Evolutionary conservation across 2,888 invertebrate species (phyloP), one percentile per base, ranked within the genome.

Genomic region (Steinernema carpocapsae): DNA sequence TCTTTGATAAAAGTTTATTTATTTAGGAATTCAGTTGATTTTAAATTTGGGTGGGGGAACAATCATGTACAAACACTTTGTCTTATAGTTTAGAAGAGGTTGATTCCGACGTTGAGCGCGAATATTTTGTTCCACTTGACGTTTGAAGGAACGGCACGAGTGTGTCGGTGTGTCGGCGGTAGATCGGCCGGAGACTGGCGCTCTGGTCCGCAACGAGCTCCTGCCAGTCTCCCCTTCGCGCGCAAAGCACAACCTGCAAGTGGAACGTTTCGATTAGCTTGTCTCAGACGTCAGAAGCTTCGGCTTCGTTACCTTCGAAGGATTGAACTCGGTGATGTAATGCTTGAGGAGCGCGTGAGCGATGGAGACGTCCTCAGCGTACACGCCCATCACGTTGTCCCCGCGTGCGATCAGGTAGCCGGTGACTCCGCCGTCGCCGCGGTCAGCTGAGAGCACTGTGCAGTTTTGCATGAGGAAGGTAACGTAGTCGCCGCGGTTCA

Each of bases 101-200:
- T 84, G 75, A 83, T 78, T 71, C 82, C 82, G 45, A 79, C 79
- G 75, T 82, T 82, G 51, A 82, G 71, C 24, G 78, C 78, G 75
- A 76, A 83, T 17, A 85, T 83, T 71, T 82, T 80, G 14, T 78
- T 76, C 83, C 85, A 86, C 76, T 86, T 84, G 72, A 86, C 76
- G 59, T 79, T 78, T n/a, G 82, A 79, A 10, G 86, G 86, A 24
- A 86, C 83, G 14, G 82, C 80, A 14, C 86, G 79, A 14, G 86
- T 86, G 76, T 86, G 86, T 64, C 85, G 75, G 86, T 86, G 76
- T 86, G 86, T 64, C 85, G 75, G 52, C 86, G 81, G 73, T 83
- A 79, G 32, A 86, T 85, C 22, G 77, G 59, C n/a, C 85, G 78
- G 12, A 64, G 64, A 32, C 64, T 64, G 32, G 64, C 64, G 14